These are phyloP conservation scores for Neocrepidodera transversa DNA, from an alignment of 2,888 invertebrate species.

Conservation along the genomic window DNA sequence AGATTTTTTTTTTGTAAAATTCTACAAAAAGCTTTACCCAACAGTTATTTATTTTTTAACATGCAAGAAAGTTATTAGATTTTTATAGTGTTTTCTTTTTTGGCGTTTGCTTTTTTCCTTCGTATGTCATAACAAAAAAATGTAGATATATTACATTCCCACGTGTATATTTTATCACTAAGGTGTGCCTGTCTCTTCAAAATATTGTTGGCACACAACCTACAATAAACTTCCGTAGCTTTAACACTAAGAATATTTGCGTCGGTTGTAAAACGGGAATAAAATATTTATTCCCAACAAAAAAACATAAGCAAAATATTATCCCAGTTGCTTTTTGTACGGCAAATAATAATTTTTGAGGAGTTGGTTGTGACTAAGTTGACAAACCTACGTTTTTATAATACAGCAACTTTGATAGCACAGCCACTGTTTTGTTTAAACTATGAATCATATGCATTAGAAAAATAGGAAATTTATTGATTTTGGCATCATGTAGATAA, in stretches of 20 bases:
- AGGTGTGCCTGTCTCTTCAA: constrained; percentile 15
- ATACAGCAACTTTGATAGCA: not conserved
- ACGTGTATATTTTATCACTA: constrained; percentile 23
- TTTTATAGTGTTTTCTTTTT: too few species aligned
- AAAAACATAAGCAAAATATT: constrained; percentile 21
- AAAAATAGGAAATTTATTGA: constrained; percentile 26
- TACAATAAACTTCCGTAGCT: constrained; percentile 20
- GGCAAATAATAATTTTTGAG: too few species aligned
- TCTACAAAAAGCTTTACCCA: too few species aligned
- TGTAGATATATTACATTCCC: constrained; percentile 21
- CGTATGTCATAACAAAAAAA: constrained; percentile 20
- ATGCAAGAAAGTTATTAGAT: too few species aligned
- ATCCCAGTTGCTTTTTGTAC: not conserved
- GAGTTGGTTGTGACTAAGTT: too few species aligned
- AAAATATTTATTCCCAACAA: constrained; percentile 34
- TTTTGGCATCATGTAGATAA: constrained; percentile 31
- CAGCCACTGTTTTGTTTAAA: not conserved
- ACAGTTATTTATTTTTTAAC: too few species aligned
- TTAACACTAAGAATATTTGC: constrained; percentile 26
- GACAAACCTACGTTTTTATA: too few species aligned
- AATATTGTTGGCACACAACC: constrained; percentile 20
- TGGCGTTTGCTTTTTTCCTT: constrained; percentile 5
- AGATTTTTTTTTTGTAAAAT: too few species aligned
- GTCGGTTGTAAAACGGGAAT: constrained; percentile 30
- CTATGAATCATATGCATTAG: too few species aligned